These are phyloP conservation scores for Vireo griseus DNA, from an alignment of 2,797 vertebrate genomes.

Conservation along the genomic window DNA sequence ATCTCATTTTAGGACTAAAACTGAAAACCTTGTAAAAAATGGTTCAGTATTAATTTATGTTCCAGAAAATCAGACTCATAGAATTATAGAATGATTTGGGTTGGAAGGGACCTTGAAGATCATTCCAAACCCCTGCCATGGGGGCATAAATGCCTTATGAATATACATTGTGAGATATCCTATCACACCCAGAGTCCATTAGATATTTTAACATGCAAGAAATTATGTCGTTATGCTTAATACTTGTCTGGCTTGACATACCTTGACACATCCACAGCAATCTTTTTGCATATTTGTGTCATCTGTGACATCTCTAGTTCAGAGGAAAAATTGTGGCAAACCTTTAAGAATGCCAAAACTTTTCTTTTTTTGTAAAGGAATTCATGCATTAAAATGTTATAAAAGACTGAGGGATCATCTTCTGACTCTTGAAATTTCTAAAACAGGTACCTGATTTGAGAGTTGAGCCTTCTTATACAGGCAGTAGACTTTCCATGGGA, in stretches of 20 bases:
- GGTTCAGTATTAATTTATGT: not conserved
- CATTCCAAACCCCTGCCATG: not conserved
- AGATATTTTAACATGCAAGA: not conserved
- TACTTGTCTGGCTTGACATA: not conserved
- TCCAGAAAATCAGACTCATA: not conserved
- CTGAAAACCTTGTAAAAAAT: not conserved
- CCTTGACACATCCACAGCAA: not conserved
- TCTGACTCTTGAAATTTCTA: not conserved
- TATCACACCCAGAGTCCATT: not conserved
- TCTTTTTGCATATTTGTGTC: not conserved
- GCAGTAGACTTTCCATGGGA: not conserved
- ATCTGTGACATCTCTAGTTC: not conserved
- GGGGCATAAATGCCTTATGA: not conserved
- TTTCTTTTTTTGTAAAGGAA: not conserved
- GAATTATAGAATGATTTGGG: not conserved
- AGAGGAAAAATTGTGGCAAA: not conserved
- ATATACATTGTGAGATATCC: not conserved
- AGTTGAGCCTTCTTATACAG: not conserved
- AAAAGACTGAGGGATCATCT: not conserved
- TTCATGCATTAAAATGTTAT: not conserved
- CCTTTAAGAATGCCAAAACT: not conserved
- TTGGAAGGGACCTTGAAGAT: not conserved
- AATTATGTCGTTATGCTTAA: not conserved
- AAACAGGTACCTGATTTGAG: not conserved
- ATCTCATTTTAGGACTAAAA: not conserved